phyloP scores from a whole-genome alignment of 2,113 vertebrate species.

The Macrotus californicus region DNA sequence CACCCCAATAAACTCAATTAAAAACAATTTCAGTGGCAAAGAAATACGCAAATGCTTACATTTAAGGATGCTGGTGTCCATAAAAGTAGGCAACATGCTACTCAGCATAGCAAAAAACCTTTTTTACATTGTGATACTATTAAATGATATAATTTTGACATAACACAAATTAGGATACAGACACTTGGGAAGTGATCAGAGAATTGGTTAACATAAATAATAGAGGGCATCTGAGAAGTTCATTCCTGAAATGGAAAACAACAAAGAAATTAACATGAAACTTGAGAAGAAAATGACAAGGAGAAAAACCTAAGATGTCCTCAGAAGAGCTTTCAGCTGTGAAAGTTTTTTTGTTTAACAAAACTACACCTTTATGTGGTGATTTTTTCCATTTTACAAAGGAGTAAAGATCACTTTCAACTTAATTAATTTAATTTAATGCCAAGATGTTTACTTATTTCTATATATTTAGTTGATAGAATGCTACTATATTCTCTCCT shows the following conservation, averaged over 20 bases:
- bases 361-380: not conserved
- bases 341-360: not conserved
- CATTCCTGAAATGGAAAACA: constrained; percentile 1
- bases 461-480: constrained; percentile 31
- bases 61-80: not conserved
- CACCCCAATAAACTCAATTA: not conserved
- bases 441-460: not conserved
- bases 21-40: constrained; percentile 14
- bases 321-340: not conserved
- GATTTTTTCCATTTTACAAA: constrained; percentile 3
- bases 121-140: not conserved
- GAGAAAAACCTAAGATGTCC: not conserved
- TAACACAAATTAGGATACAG: constrained; percentile 28
- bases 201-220: constrained; percentile 10
- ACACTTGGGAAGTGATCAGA: not conserved
- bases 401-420: not conserved
- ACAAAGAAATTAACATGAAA: constrained; percentile 35
- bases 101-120: not conserved
- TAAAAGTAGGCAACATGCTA: constrained; percentile 23
- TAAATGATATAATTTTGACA: not conserved
- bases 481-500: constrained; percentile 19
- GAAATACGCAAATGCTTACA: not conserved
- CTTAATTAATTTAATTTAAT: constrained; percentile 8
- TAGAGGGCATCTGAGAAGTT: not conserved
- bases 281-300: not conserved